phyloP scores from a whole-genome alignment of 2,113 vertebrate species.

The Himantopus leucocephalus region DNA sequence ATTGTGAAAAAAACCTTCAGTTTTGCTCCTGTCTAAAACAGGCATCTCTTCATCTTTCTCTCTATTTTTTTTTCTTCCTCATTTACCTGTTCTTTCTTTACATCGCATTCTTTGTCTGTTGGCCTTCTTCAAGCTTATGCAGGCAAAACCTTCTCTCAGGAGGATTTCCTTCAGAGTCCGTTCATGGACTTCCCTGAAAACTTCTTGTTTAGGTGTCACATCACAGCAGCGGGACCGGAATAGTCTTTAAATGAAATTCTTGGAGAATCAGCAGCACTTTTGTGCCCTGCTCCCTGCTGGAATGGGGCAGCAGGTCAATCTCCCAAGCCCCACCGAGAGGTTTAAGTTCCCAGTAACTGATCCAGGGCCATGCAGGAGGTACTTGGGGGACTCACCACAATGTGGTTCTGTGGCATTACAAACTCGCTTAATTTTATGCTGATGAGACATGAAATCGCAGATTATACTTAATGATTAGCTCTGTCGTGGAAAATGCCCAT shows the following conservation, averaged over 20 bases:
- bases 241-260: not conserved
- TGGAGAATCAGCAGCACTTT: not conserved
- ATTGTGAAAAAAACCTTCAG: not conserved
- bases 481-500: not conserved
- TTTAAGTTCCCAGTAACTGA: not conserved
- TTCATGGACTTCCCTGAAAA: not conserved
- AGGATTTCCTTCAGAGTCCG: not conserved
- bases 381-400: not conserved
- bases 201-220: not conserved
- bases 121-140: not conserved
- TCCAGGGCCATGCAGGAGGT: not conserved
- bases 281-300: not conserved
- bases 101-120: not conserved
- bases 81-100: not conserved
- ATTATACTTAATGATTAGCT: not conserved
- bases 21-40: not conserved
- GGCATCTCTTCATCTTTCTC: not conserved
- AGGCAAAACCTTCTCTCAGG: not conserved
- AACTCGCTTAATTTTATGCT: not conserved
- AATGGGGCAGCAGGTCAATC: not conserved
- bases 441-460: not conserved
- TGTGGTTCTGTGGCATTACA: not conserved
- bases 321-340: not conserved
- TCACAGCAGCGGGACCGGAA: not conserved
- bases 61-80: not conserved